phyloP scores from a whole-genome alignment of 2,113 vertebrate species.

The Mola mola region DNA sequence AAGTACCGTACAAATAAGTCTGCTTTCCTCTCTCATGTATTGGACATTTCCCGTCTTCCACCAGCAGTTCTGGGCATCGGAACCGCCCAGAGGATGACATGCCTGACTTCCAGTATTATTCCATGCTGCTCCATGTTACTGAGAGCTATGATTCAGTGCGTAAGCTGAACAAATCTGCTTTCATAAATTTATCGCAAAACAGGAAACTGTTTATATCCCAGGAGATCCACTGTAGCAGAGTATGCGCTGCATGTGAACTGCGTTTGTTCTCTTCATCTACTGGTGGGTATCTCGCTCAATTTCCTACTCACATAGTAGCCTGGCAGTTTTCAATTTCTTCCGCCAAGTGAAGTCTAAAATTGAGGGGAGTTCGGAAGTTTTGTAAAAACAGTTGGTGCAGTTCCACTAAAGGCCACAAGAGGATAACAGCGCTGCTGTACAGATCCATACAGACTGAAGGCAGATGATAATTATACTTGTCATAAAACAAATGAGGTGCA shows the following conservation, averaged over 20 bases:
- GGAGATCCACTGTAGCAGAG: too few relatives aligned
- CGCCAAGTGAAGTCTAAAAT: too few relatives aligned
- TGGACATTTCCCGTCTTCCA: neutral
- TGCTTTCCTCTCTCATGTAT: neutral
- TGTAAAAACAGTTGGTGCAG: conserved; percentile 1
- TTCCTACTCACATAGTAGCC: too few relatives aligned
- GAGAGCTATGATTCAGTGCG: too few relatives aligned
- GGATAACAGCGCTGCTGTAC: neutral
- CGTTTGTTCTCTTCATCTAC: too few relatives aligned
- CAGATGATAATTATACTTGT: neutral
- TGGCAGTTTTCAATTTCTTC: too few relatives aligned
- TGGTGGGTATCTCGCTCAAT: too few relatives aligned
- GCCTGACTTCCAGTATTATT: conserved; percentile 15
- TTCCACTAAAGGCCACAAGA: conserved; percentile 8
- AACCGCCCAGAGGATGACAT: neutral
- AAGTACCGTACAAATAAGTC: neutral
- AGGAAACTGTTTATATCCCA: neutral
- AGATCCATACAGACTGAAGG: neutral
- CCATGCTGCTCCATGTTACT: conserved; percentile 6
- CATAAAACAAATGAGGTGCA: neutral
- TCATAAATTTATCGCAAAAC: neutral
- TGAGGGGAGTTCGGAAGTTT: too few relatives aligned
- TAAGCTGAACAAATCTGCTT: neutral
- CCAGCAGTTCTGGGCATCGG: neutral
- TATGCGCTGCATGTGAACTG: too few relatives aligned